Percentiles rank a stretch among this genome's conserved stretches.
Evolutionary conservation across 2,113 vertebrate species (phyloP).

Genomic region (Tragelaphus imberbis): DNA sequence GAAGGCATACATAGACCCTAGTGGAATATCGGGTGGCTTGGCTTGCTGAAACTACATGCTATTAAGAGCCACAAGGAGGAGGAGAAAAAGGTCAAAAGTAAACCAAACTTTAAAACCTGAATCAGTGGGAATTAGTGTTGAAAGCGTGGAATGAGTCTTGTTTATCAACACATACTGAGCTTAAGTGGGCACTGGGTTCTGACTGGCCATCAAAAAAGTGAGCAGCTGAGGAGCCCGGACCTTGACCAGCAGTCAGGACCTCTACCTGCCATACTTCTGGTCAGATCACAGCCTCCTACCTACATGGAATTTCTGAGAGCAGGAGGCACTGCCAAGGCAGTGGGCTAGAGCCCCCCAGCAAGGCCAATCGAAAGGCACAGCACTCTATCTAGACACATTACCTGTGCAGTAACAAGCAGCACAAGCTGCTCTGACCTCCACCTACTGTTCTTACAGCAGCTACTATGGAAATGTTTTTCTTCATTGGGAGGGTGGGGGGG

Average conservation of each 20-base stretch:
- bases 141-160: background rate
- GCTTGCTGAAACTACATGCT: background rate
- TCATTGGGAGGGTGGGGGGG: background rate
- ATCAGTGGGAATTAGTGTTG: background rate
- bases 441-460: background rate
- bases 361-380: background rate
- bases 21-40: background rate
- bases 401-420: background rate
- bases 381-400: background rate
- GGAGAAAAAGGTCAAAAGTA: background rate
- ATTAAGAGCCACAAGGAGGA: background rate
- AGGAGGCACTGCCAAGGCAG: background rate
- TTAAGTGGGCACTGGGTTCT: background rate
- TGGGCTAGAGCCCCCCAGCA: background rate
- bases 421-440: background rate
- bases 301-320: background rate
- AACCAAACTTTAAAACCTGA: conserved; percentile 2
- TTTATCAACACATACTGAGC: background rate
- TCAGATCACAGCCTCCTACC: background rate
- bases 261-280: background rate
- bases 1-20: background rate
- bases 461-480: background rate
- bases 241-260: background rate
- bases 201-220: background rate
- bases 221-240: background rate